A percentile compares a stretch with the other conserved stretches of the same genome.
Evolutionary conservation across 2,888 invertebrate species (phyloP).

Genomic region (Cantharis nigra): DNA sequence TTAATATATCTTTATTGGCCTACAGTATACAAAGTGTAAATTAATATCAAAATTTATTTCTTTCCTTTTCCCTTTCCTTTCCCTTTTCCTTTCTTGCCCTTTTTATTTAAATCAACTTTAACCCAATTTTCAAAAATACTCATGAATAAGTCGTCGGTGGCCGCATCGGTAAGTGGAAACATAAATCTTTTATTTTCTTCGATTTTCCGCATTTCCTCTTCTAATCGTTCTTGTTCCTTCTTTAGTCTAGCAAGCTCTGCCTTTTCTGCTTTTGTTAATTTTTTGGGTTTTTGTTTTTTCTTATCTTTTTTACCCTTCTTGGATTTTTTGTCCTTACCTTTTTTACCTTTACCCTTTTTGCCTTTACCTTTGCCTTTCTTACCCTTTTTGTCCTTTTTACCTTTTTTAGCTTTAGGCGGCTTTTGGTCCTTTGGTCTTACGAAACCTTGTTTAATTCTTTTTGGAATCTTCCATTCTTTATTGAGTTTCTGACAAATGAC

Average conservation of each 20-base stretch:
- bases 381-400: constrained; percentile 34
- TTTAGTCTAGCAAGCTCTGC: constrained; percentile 41
- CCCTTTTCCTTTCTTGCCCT: constrained; percentile 8
- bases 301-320: constrained; percentile 30
- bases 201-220: constrained; percentile 38
- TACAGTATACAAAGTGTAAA: neutral
- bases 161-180: constrained; percentile 51
- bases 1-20: neutral
- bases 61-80: constrained; percentile 6
- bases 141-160: constrained; percentile 47
- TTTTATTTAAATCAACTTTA: constrained; percentile 22
- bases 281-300: constrained; percentile 31
- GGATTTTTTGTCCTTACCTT: constrained; percentile 32
- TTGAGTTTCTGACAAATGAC: constrained; percentile 49
- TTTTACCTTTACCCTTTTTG: constrained; percentile 33
- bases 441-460: constrained; percentile 46
- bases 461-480: constrained; percentile 48
- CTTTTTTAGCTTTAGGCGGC: constrained; percentile 37
- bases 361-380: constrained; percentile 19
- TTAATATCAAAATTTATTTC: neutral
- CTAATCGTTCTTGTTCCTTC: constrained; percentile 40
- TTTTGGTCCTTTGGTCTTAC: constrained; percentile 44
- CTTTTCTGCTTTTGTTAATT: constrained; percentile 42
- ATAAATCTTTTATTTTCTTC: constrained; percentile 48
- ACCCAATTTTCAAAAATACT: constrained; percentile 49